Evolutionary conservation across 2,888 invertebrate species (phyloP).

Genomic region (Noctua fimbriata): DNA sequence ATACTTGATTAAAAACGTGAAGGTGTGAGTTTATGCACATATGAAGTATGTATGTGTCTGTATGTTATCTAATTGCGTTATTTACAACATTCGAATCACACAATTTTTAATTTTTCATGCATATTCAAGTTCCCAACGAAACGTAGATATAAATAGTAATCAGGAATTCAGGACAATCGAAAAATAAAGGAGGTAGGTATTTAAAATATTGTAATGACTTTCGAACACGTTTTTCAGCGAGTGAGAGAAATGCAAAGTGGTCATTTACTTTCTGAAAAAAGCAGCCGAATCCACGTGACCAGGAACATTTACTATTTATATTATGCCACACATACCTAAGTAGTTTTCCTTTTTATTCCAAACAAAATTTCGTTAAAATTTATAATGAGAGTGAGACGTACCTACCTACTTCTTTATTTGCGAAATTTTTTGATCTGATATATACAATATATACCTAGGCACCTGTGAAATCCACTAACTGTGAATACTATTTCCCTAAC

Average conservation of each 20-base stretch:
- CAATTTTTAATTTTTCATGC: background rate
- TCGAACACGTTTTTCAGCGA: slow-evolving; percentile 71
- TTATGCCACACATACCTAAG: slow-evolving; percentile 39
- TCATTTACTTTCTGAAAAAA: slow-evolving; percentile 69
- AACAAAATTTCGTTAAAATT: slow-evolving; percentile 53
- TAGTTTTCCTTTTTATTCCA: slow-evolving; percentile 57
- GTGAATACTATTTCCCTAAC: background rate
- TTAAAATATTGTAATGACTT: slow-evolving; percentile 68
- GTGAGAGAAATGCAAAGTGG: slow-evolving; percentile 68
- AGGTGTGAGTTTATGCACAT: background rate
- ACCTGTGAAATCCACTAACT: background rate
- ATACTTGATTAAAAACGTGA: background rate
- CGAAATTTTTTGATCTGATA: background rate
- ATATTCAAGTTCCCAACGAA: background rate
- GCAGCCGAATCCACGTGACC: slow-evolving; percentile 69
- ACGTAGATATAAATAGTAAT: background rate
- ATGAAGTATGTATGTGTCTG: background rate
- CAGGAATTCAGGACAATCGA: slow-evolving; percentile 25
- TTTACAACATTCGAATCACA: background rate
- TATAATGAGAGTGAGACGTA: slow-evolving; percentile 30
- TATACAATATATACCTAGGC: background rate
- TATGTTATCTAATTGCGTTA: background rate
- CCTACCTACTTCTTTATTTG: slow-evolving; percentile 13
- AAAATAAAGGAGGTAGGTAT: slow-evolving; percentile 42
- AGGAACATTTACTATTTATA: slow-evolving; percentile 59